Percentiles rank a stretch among this genome's conserved stretches.
These are phyloP conservation scores for Sinella curviseta DNA, from an alignment of 1,140 invertebrate species.

Conservation along the genomic window DNA sequence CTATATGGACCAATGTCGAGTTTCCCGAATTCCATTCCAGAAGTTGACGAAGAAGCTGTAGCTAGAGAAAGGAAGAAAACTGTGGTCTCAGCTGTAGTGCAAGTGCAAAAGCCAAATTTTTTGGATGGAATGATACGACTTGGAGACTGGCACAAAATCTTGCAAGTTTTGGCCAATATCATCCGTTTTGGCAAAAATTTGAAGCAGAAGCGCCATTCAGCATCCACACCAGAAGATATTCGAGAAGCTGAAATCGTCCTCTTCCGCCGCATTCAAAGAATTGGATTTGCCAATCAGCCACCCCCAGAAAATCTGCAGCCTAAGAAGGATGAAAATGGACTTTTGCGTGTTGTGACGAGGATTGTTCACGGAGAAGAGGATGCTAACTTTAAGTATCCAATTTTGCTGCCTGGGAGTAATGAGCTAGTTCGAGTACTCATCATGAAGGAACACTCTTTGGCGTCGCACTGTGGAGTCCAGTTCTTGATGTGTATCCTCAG, in stretches of 20 bases:
- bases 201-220: not conserved
- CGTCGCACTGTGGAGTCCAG: not conserved
- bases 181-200: not conserved
- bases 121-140: not conserved
- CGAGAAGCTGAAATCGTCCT: not conserved
- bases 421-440: not conserved
- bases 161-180: not conserved
- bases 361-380: not conserved
- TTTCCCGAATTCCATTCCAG: not conserved
- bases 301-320: not conserved
- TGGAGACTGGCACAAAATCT: not conserved
- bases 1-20: not conserved
- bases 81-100: not conserved
- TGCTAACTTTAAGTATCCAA: not conserved
- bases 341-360: conserved; percentile 23
- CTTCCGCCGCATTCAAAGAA: not conserved
- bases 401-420: conserved; percentile 10
- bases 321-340: not conserved
- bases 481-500: not conserved
- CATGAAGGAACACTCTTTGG: not conserved
- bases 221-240: not conserved
- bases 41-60: not conserved
- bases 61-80: not conserved
- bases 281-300: not conserved
- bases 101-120: not conserved